Conservation (phyloP, 2,113 vertebrate species). For the Platanista minor region DNA sequence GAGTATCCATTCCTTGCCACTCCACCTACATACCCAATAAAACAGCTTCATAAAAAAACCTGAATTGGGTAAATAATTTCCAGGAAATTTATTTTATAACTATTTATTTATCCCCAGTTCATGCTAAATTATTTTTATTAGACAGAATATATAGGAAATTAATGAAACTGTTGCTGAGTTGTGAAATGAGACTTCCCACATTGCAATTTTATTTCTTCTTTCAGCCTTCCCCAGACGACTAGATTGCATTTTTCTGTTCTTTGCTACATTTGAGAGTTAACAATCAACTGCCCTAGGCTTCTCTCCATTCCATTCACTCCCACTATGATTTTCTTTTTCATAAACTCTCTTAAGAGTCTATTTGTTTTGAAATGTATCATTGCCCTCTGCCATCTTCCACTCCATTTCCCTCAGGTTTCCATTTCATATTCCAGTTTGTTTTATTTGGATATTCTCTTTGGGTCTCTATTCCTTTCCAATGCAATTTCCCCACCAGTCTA, state of each 20-base stretch:
- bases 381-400: conserved; percentile 11
- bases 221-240: neutral
- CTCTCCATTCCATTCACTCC: neutral
- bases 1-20: neutral
- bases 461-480: neutral
- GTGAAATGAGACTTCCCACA: neutral
- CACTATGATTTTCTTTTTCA: neutral
- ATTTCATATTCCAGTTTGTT: conserved; percentile 37
- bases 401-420: neutral
- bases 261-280: neutral
- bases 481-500: neutral
- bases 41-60: neutral
- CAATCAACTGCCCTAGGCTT: neutral
- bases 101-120: conserved; percentile 25
- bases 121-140: conserved; percentile 43
- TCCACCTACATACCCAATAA: neutral
- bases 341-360: neutral
- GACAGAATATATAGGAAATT: neutral
- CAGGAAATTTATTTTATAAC: conserved; percentile 26
- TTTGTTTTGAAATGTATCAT: conserved; percentile 40
- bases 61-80: neutral
- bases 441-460: neutral
- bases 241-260: neutral
- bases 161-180: neutral
- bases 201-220: neutral